Percentiles rank a stretch among this genome's conserved stretches.
Evolutionary conservation across 2,113 vertebrate genomes (phyloP).

Genomic region (Anser brachyrhynchus): DNA sequence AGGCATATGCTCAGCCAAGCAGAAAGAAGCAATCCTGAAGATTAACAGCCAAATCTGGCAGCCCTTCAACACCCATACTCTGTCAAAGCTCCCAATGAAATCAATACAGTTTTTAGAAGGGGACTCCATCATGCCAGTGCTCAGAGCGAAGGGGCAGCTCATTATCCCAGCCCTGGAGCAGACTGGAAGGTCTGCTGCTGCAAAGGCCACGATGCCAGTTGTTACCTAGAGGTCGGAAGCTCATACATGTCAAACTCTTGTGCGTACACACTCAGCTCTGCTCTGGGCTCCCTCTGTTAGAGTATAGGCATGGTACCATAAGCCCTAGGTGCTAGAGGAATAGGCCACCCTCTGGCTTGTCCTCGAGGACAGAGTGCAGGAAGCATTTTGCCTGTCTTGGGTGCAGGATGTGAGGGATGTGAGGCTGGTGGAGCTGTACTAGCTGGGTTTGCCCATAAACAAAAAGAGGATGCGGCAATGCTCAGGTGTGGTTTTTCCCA

Average conservation of each 20-base stretch:
- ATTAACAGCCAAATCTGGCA: slow-evolving; percentile 50
- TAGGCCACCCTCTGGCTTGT: neutral
- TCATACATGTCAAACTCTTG: neutral
- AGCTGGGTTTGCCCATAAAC: neutral
- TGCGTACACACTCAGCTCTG: neutral
- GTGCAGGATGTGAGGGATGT: neutral
- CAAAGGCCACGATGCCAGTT: neutral
- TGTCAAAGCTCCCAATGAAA: slow-evolving; percentile 44
- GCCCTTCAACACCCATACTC: neutral
- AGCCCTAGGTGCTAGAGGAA: neutral
- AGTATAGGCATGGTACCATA: neutral
- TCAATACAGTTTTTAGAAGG: slow-evolving; percentile 26
- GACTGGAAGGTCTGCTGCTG: neutral
- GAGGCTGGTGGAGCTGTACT: neutral
- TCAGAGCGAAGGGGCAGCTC: slow-evolving; percentile 2
- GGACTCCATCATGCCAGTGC: neutral
- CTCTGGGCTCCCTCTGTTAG: neutral
- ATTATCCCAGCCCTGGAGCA: neutral
- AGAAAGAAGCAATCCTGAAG: slow-evolving; percentile 53
- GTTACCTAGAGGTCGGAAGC: neutral
- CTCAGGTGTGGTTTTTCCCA: neutral
- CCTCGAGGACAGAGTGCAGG: neutral
- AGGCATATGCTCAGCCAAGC: slow-evolving; percentile 14
- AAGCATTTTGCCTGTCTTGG: neutral
- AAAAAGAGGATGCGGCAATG: neutral